Evolutionary conservation across 2,797 vertebrate species (phyloP).

Genomic region (Somateria mollissima): DNA sequence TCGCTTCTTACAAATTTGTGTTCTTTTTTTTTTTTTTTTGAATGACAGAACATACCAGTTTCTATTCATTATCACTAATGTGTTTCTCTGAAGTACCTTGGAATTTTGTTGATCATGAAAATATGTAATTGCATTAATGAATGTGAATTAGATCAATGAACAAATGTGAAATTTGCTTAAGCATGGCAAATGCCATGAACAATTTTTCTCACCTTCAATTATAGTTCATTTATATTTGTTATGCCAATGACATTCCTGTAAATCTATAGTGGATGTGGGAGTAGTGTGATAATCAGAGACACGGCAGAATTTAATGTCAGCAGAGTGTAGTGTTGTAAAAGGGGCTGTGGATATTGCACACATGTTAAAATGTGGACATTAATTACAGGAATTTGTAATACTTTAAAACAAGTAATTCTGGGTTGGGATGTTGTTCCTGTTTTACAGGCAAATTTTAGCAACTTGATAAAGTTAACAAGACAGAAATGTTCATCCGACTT

Average conservation of each 20-base stretch:
- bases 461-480: neutral
- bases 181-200: neutral
- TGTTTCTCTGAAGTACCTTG: neutral
- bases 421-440: neutral
- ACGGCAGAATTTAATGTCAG: neutral
- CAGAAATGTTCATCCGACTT: neutral
- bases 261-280: neutral
- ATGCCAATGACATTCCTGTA: neutral
- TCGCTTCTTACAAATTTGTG: neutral
- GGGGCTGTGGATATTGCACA: rapidly evolving
- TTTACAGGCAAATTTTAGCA: neutral
- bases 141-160: neutral
- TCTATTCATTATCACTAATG: neutral
- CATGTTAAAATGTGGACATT: neutral
- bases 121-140: neutral
- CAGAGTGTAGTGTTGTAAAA: neutral
- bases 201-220: neutral
- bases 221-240: neutral
- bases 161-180: neutral
- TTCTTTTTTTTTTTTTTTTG: neutral
- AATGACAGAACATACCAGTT: neutral
- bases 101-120: neutral
- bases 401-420: neutral
- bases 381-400: neutral
- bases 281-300: neutral